Evolutionary conservation across 2,888 invertebrate genomes (phyloP).

Genomic region (Alloplasta piceator): DNA sequence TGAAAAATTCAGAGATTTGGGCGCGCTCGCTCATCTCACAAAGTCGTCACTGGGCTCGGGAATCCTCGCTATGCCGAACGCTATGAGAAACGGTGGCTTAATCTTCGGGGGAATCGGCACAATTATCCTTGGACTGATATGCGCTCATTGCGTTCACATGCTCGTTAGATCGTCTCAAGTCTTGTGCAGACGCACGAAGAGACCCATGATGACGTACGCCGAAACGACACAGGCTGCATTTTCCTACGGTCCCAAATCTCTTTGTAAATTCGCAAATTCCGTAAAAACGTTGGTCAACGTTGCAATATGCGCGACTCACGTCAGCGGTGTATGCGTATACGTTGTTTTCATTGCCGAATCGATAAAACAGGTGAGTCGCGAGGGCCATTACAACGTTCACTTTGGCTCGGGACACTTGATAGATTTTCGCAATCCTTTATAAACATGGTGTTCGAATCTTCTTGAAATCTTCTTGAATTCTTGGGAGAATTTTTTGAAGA

Average conservation of each 20-base stretch:
- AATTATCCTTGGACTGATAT: constrained; percentile 92
- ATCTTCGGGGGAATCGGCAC: constrained; percentile 91
- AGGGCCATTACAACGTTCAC: no score
- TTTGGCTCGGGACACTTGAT: no score
- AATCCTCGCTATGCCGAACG: constrained; percentile 95
- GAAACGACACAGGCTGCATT: constrained; percentile 86
- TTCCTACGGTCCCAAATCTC: constrained; percentile 83
- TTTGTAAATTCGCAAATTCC: constrained; percentile 80
- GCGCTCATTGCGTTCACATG: constrained; percentile 95
- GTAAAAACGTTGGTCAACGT: constrained; percentile 88
- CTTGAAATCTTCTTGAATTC: no score
- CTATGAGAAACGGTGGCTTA: constrained; percentile 93
- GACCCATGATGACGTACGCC: constrained; percentile 85
- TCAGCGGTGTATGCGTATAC: constrained; percentile 90
- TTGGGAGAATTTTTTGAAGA: no score
- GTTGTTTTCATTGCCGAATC: constrained; percentile 90
- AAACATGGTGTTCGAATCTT: no score
- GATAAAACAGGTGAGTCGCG: constrained; percentile 86
- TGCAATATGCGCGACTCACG: constrained; percentile 88
- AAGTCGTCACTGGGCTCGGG: constrained; percentile 98
- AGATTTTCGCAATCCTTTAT: no score
- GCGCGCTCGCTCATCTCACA: constrained; percentile 94
- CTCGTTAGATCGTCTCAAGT: constrained; percentile 84
- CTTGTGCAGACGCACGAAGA: constrained; percentile 82
- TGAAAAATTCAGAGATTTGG: constrained; percentile 87